Evolutionary conservation across 2,113 vertebrate genomes (phyloP).

Genomic region (Neolamprologus kungweensis): DNA sequence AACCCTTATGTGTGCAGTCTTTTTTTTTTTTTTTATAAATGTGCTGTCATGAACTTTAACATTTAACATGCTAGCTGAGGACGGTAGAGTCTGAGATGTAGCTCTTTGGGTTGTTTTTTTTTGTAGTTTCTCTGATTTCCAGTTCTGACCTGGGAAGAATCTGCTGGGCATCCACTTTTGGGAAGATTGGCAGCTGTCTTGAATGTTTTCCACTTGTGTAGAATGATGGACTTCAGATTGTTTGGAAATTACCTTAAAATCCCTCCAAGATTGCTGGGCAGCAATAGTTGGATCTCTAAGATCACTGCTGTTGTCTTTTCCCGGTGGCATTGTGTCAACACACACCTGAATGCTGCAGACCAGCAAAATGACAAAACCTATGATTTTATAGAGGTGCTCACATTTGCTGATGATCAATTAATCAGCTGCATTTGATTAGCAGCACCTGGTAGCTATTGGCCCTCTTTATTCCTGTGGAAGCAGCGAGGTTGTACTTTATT

Average conservation of each 20-base stretch:
- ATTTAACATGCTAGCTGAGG: neutral
- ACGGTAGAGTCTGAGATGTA: neutral
- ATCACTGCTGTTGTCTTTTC: neutral
- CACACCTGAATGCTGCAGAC: neutral
- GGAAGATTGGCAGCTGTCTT: neutral
- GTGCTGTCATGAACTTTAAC: neutral
- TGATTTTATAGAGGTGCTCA: neutral
- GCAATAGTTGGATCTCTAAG: neutral
- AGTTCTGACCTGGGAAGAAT: neutral
- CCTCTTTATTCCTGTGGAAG: neutral
- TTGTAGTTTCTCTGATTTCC: neutral
- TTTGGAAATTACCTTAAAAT: neutral
- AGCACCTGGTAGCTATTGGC: neutral
- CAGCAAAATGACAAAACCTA: neutral
- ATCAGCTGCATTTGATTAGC: neutral
- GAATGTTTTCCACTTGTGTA: neutral
- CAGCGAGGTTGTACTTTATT: neutral
- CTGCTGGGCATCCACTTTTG: neutral
- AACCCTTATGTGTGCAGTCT: neutral
- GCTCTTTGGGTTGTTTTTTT: neutral
- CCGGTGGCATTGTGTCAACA: neutral
- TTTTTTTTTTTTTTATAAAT: neutral
- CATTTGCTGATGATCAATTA: neutral
- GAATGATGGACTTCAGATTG: neutral
- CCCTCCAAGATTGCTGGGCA: neutral